Conservation (phyloP, 2,888 invertebrate genomes). For the Heteromyza rotundicornis region DNA sequence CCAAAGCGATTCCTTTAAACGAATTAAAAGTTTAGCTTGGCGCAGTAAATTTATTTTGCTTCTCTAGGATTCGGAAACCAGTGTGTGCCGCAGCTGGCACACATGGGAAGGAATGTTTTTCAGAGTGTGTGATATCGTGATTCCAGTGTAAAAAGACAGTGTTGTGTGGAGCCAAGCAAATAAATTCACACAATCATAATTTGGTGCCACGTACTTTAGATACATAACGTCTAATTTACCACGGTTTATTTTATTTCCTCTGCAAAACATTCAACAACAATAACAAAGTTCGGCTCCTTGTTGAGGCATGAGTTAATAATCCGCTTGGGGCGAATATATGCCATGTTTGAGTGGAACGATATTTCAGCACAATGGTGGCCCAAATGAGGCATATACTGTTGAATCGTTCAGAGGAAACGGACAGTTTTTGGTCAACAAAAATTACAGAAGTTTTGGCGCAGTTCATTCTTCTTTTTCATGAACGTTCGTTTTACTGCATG, state of each 20-base stretch:
- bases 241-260: constrained; percentile 39
- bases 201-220: constrained; percentile 31
- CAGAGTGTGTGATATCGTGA: constrained; percentile 14
- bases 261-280: constrained; percentile 31
- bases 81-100: neutral
- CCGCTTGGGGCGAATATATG: no score
- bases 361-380: no score
- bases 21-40: constrained; percentile 29
- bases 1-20: constrained; percentile 26
- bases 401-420: no score
- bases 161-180: constrained; percentile 15
- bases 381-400: no score
- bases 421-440: no score
- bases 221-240: constrained; percentile 38
- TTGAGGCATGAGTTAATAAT: no score
- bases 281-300: constrained; percentile 1
- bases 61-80: neutral
- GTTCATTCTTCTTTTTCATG: no score
- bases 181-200: constrained; percentile 36
- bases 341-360: no score
- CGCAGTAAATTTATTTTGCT: constrained; percentile 15
- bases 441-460: no score
- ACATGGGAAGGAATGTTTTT: neutral
- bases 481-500: no score
- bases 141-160: constrained; percentile 8